Evolutionary conservation across 64 coral and sea anemone species (phyloP).

Genomic region (Porites lutea): DNA sequence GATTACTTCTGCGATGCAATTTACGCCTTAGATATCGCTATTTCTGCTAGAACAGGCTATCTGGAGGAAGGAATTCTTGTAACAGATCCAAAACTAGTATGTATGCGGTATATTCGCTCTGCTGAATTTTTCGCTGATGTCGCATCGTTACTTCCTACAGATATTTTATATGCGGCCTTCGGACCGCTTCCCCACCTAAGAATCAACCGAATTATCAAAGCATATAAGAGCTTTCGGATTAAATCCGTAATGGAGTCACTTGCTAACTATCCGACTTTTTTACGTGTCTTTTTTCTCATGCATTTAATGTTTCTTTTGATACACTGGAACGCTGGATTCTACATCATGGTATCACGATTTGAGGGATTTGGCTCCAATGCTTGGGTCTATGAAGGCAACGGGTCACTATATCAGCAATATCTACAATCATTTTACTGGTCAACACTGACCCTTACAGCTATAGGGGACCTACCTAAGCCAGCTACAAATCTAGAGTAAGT

Average conservation of each 20-base stretch:
- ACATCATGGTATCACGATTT: conserved; percentile 82
- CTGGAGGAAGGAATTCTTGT: conserved; percentile 95
- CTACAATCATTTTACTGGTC: conserved; percentile 98
- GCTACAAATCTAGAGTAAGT: conserved; percentile 90
- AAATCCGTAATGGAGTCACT: conserved; percentile 91
- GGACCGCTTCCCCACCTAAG: conserved; percentile 81
- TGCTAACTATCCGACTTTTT: conserved; percentile 89
- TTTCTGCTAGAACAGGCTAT: conserved; percentile 81
- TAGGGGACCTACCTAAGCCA: conserved; percentile 89
- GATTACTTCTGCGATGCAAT: conserved; percentile 91
- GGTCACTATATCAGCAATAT: conserved; percentile 94
- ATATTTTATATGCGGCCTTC: conserved; percentile 76
- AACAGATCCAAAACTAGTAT: conserved; percentile 51
- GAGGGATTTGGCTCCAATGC: conserved; percentile 96
- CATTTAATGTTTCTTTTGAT: conserved; percentile 96
- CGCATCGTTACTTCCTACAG: conserved; percentile 81
- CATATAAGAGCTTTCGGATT: conserved; percentile 88
- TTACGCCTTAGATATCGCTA: conserved; percentile 80
- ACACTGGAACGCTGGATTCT: conserved; percentile 96
- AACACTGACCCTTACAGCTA: conserved; percentile 87
- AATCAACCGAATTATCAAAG: conserved; percentile 85
- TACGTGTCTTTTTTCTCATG: conserved; percentile 93
- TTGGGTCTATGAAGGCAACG: conserved; percentile 95
- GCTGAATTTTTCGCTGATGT: conserved; percentile 74
- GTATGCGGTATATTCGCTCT: conserved; percentile 67